These are phyloP conservation scores for Lasioglossum malachurum DNA, from an alignment of 2,888 invertebrate species.

Conservation along the genomic window DNA sequence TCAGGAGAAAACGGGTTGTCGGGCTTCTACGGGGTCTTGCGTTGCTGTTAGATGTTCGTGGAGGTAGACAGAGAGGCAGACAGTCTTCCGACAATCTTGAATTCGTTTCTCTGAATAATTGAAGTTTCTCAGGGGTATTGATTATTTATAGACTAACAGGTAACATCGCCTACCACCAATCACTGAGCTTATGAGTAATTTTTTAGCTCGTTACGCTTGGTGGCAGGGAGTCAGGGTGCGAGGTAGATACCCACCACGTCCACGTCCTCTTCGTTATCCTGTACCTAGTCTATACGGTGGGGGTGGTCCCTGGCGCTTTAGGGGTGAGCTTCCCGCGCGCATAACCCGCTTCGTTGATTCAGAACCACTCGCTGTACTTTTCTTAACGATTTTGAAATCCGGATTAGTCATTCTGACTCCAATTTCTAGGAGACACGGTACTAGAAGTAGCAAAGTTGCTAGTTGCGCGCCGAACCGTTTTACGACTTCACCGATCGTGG, in stretches of 20 bases:
- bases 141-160: slow-evolving; percentile 14
- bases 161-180: neutral
- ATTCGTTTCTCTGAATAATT: neutral
- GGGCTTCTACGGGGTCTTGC: neutral
- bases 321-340: slow-evolving; percentile 79
- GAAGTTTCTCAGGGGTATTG: neutral
- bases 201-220: slow-evolving; percentile 83
- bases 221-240: slow-evolving; percentile 77
- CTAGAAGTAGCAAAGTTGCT: neutral
- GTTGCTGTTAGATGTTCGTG: neutral
- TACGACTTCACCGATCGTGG: neutral
- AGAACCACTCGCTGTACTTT: slow-evolving; percentile 31
- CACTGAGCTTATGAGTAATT: slow-evolving; percentile 69
- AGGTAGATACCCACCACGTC: slow-evolving; percentile 75
- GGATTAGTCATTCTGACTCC: neutral
- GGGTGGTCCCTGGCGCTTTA: slow-evolving; percentile 78
- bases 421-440: neutral
- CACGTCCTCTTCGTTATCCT: slow-evolving; percentile 78
- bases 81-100: neutral
- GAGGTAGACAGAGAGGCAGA: neutral
- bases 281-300: slow-evolving; percentile 77
- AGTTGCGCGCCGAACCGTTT: neutral
- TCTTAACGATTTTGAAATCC: neutral
- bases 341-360: slow-evolving; percentile 74
- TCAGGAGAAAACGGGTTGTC: neutral